Conservation (phyloP, 1,140 invertebrate genomes). For the Acromyrmex heyeri region DNA sequence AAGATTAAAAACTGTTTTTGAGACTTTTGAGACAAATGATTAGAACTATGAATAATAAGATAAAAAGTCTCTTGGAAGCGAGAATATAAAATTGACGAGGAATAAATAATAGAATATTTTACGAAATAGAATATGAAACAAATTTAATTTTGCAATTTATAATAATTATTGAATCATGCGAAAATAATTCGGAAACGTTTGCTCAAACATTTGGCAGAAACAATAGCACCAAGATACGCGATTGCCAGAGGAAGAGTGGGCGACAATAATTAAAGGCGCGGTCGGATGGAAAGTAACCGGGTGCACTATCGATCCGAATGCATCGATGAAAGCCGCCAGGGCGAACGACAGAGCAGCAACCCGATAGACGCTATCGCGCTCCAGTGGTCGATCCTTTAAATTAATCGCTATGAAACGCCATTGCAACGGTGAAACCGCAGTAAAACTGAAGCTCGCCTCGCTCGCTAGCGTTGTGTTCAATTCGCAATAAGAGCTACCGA, state of each 20-base stretch:
- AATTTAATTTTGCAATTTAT: neutral
- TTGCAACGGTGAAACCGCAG: constrained; percentile 46
- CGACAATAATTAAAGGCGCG: constrained; percentile 63
- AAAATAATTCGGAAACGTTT: constrained; percentile 8
- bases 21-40: neutral
- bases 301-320: constrained; percentile 59
- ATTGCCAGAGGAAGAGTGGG: constrained; percentile 26
- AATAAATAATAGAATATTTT: neutral
- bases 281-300: constrained; percentile 56
- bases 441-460: constrained; percentile 50
- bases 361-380: constrained; percentile 49
- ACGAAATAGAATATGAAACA: neutral
- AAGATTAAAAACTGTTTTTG: neutral
- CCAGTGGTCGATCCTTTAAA: constrained; percentile 54
- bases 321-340: constrained; percentile 52
- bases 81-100: neutral
- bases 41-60: neutral
- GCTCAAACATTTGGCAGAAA: constrained; percentile 23
- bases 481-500: constrained; percentile 46
- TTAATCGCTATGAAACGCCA: constrained; percentile 53
- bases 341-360: constrained; percentile 35
- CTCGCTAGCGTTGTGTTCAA: constrained; percentile 44
- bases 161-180: constrained; percentile 26
- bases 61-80: neutral
- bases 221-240: constrained; percentile 23